Base-by-base conservation (phyloP, 2,888 invertebrate species). In the Nycteola revayana region DNA sequence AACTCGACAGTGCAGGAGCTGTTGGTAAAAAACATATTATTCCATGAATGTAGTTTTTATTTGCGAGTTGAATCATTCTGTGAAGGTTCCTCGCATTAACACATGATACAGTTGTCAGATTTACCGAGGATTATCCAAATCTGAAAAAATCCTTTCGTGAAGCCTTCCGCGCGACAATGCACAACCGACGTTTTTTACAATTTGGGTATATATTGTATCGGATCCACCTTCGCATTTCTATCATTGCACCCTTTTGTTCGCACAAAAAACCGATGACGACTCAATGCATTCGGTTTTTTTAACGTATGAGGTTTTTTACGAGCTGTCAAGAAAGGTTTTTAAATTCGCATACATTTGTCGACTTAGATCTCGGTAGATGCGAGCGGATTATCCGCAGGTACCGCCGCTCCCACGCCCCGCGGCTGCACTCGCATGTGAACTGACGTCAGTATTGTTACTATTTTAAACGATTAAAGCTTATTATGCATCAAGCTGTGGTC, bases 181-280 rank as follows among this genome's bases (percentile, higher is more conserved):
- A 32, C 52, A 74, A 71, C 67, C 65, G 65, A 45, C 43, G 40
- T 32, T 67, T 79, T 75, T 73, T 75, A 59, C 38, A 41, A 46
- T 60, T 49, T 27, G 32, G 43, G 56, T 62, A 62, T 60, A 62
- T 51, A 40, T 46, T 36, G 14, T 42, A 46, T 46, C 44, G 36
- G 40, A 42, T 49, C 40, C 50, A 46, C 53, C 41, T 49, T 43
- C 47, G 33, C 56, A 39, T 53, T 64, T 65, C 66, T 67, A 50
- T 59, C 57, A 60, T 42, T 66, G 64, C 62, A 73, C 70, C 78
- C 81, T 67, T 71, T 62, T 60, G 45, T 47, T 38, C 39, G 29
- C 28, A 43, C 39, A 50, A 61, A 56, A 59, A 62, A 69, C 48
- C 30, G 35, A 39, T 68, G 75, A 79, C 72, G 70, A 67, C 69